These are phyloP conservation scores for Tetanocera ferruginea DNA, from an alignment of 2,888 invertebrate genomes.

Conservation along the genomic window DNA sequence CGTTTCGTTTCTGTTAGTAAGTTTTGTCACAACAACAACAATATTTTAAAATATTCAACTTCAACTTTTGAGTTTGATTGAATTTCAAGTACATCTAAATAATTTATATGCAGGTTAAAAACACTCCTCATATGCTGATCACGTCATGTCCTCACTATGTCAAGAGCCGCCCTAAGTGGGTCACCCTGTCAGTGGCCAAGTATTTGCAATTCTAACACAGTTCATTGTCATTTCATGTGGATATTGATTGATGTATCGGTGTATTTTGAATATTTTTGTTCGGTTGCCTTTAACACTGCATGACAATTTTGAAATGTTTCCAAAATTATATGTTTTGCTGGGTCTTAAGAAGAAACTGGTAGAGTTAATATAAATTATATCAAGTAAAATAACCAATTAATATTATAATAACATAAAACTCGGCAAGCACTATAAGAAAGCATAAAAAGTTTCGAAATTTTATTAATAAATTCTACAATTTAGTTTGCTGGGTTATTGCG, in stretches of 20 bases:
- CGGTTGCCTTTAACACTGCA: too few species aligned
- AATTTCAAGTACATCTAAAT: slow-evolving; percentile 12
- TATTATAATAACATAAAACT: too few species aligned
- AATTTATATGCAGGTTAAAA: slow-evolving; percentile 13
- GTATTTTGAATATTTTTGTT: too few species aligned
- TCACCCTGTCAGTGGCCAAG: background rate
- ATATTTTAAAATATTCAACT: background rate
- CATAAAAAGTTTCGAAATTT: too few species aligned
- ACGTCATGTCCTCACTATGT: background rate
- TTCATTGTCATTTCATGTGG: background rate
- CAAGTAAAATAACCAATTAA: too few species aligned
- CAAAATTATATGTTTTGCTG: too few species aligned
- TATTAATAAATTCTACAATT: too few species aligned
- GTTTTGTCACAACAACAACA: background rate
- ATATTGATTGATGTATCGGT: background rate
- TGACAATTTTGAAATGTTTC: too few species aligned
- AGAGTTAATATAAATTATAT: too few species aligned
- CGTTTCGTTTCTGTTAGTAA: background rate
- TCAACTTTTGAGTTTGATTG: background rate
- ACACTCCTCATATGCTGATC: background rate
- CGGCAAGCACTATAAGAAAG: too few species aligned
- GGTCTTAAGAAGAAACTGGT: too few species aligned
- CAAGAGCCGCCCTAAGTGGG: slow-evolving; percentile 19
- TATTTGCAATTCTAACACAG: background rate
- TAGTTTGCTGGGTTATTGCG: too few species aligned